Evolutionary conservation across 2,113 vertebrate species (phyloP), one percentile per base, ranked within the genome.

Genomic region (Oryzias curvinotus): DNA sequence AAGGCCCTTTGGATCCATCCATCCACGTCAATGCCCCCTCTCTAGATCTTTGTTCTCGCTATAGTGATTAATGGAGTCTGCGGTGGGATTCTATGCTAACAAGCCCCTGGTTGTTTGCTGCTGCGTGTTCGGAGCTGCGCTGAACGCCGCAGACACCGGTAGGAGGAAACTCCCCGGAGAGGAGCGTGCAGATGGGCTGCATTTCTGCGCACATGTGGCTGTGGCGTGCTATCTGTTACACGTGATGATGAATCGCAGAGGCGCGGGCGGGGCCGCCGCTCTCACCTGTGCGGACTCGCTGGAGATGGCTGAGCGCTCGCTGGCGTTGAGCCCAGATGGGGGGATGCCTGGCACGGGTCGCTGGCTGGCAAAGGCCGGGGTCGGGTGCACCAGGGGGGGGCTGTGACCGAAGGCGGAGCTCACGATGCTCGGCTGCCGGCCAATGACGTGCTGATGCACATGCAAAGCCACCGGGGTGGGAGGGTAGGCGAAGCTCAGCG

Each of bases 401-500:
- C 96, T 99, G 89, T 98, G 97, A 86, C 97, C 96, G 23, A 98
- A 99, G 36, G 97, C 94, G 0, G 97, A 99, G 64, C 96, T 93
- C 72, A 98, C 93, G 41, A 98, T 77, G 64, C 93, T 94, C 56
- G 96, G 95, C 23, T 98, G 96, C 5, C 96, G 94, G 73, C 96
- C 94, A 64, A 99, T 90, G 73, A 99, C 94, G 84, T 98, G 96
- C 65, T 96, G 96, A 87, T 98, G 97, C 92, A 98, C 93, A 50
- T 99, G 97, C 77, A 98, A 90, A 46, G 97, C 94, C 68, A 98
- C 94, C 0, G 96, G 96, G 13, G 96, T 97, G 1, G 97, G 93
- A 77, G 96, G 95, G 83, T 98, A 98, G 66, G 96, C 93, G 66
- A 99, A 98, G 85, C 95, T 97, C 82, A 99, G 64, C 17, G 95